Percentiles rank a stretch among this genome's conserved stretches.
Evolutionary conservation across 2,797 vertebrate genomes (phyloP).

Genomic region (Geotria australis): DNA sequence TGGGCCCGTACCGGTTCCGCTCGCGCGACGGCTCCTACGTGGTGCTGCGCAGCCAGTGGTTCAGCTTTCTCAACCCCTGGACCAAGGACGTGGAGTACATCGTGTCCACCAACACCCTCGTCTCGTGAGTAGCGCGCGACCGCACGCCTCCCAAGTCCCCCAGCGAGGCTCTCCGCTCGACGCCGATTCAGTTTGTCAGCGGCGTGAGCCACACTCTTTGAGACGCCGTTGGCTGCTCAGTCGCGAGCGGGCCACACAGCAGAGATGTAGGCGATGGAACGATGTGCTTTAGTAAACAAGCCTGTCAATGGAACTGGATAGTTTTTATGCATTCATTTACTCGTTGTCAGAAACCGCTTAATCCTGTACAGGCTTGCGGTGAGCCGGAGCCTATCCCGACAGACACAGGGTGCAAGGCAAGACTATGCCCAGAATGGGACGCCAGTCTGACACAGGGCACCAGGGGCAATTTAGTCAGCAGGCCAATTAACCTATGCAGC

Average conservation of each 20-base stretch:
- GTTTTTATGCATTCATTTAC: too few relatives aligned
- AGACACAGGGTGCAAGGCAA: too few relatives aligned
- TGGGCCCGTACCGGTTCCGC: constrained; percentile 72
- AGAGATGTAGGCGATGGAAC: background rate
- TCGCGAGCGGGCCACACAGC: constrained; percentile 12
- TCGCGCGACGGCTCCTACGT: constrained; percentile 60
- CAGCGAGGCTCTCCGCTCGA: background rate
- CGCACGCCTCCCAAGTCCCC: too few relatives aligned
- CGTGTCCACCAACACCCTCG: constrained; percentile 71
- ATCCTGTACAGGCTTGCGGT: too few relatives aligned
- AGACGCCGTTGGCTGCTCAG: constrained; percentile 14
- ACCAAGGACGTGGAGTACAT: constrained; percentile 95
- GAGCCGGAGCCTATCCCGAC: too few relatives aligned
- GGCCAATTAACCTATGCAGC: too few relatives aligned
- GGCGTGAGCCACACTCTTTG: constrained; percentile 12
- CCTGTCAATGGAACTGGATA: too few relatives aligned
- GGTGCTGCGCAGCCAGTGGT: constrained; percentile 71
- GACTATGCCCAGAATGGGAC: too few relatives aligned
- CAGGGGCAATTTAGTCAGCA: too few relatives aligned
- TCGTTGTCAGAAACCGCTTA: too few relatives aligned
- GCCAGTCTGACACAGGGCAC: too few relatives aligned
- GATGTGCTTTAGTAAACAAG: background rate
- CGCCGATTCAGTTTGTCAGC: constrained; percentile 2
- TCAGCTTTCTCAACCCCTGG: constrained; percentile 94
- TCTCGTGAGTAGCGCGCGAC: constrained; percentile 38